These are phyloP conservation scores for Pontoporia blainvillei DNA, from an alignment of 2,113 vertebrate species.

Conservation along the genomic window DNA sequence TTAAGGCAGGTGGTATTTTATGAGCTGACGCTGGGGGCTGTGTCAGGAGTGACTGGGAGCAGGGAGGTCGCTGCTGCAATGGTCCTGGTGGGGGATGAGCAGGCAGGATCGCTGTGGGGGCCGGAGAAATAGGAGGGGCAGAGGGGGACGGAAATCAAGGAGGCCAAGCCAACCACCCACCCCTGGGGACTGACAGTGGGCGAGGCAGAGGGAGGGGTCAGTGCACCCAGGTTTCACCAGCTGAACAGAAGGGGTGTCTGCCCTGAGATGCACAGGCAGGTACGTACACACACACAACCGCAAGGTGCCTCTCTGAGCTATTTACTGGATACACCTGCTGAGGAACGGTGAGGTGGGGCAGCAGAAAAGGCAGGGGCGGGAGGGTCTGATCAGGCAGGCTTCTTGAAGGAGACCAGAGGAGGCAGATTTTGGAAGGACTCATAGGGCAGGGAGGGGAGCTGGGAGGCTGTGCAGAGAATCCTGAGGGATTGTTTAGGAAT, in stretches of 20 bases:
- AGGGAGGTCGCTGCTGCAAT: neutral
- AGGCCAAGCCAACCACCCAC: neutral
- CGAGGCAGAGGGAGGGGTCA: neutral
- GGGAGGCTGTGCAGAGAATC: neutral
- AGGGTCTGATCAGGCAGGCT: neutral
- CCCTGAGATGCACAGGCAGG: neutral
- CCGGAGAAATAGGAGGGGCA: neutral
- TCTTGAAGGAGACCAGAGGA: neutral
- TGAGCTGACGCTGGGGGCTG: neutral
- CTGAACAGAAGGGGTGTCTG: neutral
- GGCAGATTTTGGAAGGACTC: neutral
- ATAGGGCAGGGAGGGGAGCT: neutral
- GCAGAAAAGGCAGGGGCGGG: neutral
- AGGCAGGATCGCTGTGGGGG: neutral
- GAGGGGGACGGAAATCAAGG: neutral
- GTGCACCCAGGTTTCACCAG: neutral
- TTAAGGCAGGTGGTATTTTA: neutral
- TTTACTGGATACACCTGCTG: neutral
- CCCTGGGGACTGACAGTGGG: neutral
- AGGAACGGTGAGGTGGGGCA: neutral
- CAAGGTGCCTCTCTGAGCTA: neutral
- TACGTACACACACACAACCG: rapidly evolving
- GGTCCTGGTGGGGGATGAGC: neutral
- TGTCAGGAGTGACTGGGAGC: neutral
- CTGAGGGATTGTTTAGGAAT: neutral